phyloP scores from a whole-genome alignment of 2,888 invertebrate genomes.

The Cheilosia urbana region DNA sequence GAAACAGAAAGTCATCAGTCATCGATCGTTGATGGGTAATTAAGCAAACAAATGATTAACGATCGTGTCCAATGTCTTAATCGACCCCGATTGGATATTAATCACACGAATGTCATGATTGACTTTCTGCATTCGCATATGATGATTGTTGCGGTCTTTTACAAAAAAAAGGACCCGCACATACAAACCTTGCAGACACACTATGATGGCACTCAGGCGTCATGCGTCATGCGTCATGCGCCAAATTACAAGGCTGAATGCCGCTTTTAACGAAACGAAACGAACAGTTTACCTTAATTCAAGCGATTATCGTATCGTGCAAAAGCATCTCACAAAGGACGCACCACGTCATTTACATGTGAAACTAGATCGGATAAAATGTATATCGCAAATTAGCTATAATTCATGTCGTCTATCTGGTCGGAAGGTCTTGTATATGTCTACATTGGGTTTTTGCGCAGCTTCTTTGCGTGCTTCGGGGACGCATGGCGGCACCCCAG shows the following conservation, averaged over 20 bases:
- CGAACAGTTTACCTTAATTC: slow-evolving; percentile 57
- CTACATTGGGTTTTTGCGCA: slow-evolving; percentile 1
- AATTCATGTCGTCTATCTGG: slow-evolving; percentile 65
- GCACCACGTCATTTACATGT: slow-evolving; percentile 45
- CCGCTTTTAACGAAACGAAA: slow-evolving; percentile 49
- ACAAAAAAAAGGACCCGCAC: not conserved
- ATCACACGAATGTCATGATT: slow-evolving; percentile 52
- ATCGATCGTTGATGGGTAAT: slow-evolving; percentile 72
- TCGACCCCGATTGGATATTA: slow-evolving; percentile 66
- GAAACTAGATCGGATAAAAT: slow-evolving; percentile 56
- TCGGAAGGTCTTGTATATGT: slow-evolving; percentile 24
- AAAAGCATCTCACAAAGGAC: slow-evolving; percentile 11
- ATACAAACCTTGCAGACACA: slow-evolving; percentile 15
- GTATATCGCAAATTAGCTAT: slow-evolving; percentile 60
- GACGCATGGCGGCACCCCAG: slow-evolving; percentile 35
- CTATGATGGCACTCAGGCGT: not conserved
- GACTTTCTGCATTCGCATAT: not conserved
- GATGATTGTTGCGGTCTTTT: slow-evolving; percentile 27
- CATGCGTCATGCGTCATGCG: too few species aligned
- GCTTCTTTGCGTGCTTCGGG: slow-evolving; percentile 5
- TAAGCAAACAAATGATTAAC: slow-evolving; percentile 71
- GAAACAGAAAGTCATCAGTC: slow-evolving; percentile 57
- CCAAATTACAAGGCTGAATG: slow-evolving; percentile 46
- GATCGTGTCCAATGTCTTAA: slow-evolving; percentile 63
- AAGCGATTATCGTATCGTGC: slow-evolving; percentile 49